Base-by-base conservation (phyloP, 2,113 vertebrate genomes). In the Caranx ignobilis region DNA sequence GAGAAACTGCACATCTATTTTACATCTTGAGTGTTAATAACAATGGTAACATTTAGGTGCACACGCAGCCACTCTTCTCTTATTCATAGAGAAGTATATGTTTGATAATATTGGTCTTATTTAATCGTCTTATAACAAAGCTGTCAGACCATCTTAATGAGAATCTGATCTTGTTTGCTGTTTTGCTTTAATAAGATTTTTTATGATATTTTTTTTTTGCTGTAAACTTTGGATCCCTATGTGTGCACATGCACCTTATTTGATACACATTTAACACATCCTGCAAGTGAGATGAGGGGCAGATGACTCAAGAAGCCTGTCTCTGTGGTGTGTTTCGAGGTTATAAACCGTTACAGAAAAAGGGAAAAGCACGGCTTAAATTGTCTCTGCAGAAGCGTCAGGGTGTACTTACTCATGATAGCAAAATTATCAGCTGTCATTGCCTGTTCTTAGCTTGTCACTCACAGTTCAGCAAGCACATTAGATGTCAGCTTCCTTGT, bases 401-500 rank as follows among this genome's bases (percentile, higher is more conserved):
- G 13, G 8, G 34, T 69, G n/a, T 16, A 52, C 31, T 68, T 31
- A 18, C 11, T 31, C 12, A 16, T 65, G 60, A 77, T 52, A 26
- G 39, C n/a, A 11, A 66, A 67, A 71, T 61, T 4, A 81, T 57
- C 9, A 69, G 32, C 31, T 63, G 55, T 59, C 73, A 66, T n/a
- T 3, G 2, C 16, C 6, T 21, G 19, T 35, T 41, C 52, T 59
- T 41, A 26, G 41, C 39, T 43, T 45, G 34, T 61, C 62, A n/a
- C 55, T 76, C 31, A 45, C 45, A 32, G 1, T 52, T 59, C 35
- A 54, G n/a, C 6, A 56, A 37, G 10, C 6, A 37, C 39, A 67
- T 41, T 21, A 59, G 32, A 80, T 66, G 45, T 60, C 63, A 13
- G 16, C 52, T 50, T n/a, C 11, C 19, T 31, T 16, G 9, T 12